Evolutionary conservation across 1,140 invertebrate species (phyloP), one percentile per base, ranked within the genome.

Genomic region (Kradibia gibbosae): DNA sequence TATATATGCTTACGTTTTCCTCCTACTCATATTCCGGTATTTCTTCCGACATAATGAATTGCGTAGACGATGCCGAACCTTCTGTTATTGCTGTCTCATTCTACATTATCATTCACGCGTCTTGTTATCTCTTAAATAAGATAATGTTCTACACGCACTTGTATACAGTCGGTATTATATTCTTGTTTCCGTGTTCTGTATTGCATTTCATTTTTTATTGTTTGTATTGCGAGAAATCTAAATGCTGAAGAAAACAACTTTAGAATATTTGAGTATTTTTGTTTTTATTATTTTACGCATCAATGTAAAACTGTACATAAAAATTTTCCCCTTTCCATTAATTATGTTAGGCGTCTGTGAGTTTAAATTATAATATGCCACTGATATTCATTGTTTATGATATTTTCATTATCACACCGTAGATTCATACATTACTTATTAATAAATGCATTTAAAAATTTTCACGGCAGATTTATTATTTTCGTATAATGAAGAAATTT

Each of bases 31-130:
- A 36, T 67, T 67, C 62, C 28, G 62, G 22, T 20, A 11, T 67
- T 39, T 67, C 48, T 31, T 34, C 71, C 48, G 71, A 84, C 84
- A 82, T 84, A 85, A 85, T 85, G 84, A 86, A 86, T 83, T 79
- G 81, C 45, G 74, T 50, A 20, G 3, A 28, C 5, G 25, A 50
- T 7, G 28, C 39, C 53, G 42, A 42, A 53, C 60, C 76, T 78
- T 73, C 70, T 17, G 55, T 80, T 42, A 70, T 31, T 11, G 28
- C 20, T 67, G 20, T 53, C 71, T 28, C 31, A 31, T 34, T n/a
- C 10, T 5, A 36, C 22, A 22, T 70, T 78, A 71, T 78, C 77
- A 71, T 34, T 31, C 48, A 25, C 34, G 39, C 42, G 20, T 34
- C 20, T 70, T 48, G 36, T 28, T 78, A 78, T 78, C 65, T 55